Percentiles rank a stretch among this genome's conserved stretches.
These are phyloP conservation scores for Trichomycterus rosablanca DNA, from an alignment of 2,113 vertebrate genomes.

Conservation along the genomic window DNA sequence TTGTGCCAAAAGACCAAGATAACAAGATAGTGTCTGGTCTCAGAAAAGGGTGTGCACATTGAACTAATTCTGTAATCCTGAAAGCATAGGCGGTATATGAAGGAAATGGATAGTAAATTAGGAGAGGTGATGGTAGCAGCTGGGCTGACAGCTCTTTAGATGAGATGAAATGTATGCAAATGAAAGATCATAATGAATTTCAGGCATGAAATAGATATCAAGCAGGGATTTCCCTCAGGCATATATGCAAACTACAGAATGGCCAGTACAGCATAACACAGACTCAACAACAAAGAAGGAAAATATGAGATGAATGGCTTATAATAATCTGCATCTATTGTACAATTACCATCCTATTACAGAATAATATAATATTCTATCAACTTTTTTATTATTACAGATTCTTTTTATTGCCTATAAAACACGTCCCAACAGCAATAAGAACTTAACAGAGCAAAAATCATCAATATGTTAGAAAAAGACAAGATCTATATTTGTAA, in stretches of 20 bases:
- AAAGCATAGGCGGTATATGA: background rate
- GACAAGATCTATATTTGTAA: too few relatives aligned
- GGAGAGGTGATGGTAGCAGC: conserved; percentile 20
- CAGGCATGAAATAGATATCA: conserved; percentile 27
- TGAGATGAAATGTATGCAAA: conserved; percentile 38
- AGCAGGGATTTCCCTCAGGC: conserved; percentile 15
- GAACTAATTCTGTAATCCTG: background rate
- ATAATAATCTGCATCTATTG: background rate
- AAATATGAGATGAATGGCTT: background rate
- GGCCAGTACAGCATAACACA: background rate
- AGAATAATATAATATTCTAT: too few relatives aligned
- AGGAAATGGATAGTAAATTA: background rate
- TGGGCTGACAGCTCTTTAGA: conserved; percentile 23
- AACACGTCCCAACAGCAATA: too few relatives aligned
- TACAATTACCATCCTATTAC: background rate
- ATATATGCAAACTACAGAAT: conserved; percentile 7
- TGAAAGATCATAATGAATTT: conserved; percentile 29
- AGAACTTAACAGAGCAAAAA: too few relatives aligned
- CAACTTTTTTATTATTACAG: too few relatives aligned
- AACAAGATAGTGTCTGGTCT: background rate
- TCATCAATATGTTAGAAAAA: too few relatives aligned
- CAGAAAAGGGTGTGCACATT: background rate
- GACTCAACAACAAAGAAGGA: conserved; percentile 15
- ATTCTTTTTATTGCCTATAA: too few relatives aligned
- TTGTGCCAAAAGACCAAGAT: background rate